Conservation (phyloP, 2,113 vertebrate genomes). For the Ageneiosus marmoratus region DNA sequence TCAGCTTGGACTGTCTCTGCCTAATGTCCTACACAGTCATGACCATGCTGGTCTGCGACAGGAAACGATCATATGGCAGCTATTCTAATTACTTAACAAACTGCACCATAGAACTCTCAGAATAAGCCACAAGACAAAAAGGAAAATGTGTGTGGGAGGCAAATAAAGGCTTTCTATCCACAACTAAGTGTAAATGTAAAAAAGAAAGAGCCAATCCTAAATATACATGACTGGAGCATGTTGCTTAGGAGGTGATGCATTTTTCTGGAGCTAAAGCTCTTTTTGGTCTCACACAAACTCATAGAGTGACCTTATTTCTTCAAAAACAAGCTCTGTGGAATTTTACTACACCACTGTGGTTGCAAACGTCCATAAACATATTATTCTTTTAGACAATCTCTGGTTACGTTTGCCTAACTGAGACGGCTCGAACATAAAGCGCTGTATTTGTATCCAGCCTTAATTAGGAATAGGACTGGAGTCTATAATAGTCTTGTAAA, state of each 20-base stretch:
- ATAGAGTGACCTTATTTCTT: conserved; percentile 52
- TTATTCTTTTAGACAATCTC: conserved; percentile 56
- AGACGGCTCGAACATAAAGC: conserved; percentile 49
- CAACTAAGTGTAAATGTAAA: conserved; percentile 58
- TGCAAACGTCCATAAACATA: conserved; percentile 55
- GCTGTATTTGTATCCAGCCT: conserved; percentile 63
- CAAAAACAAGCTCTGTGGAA: conserved; percentile 52
- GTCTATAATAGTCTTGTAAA: conserved; percentile 68
- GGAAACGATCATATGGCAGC: conserved; percentile 63
- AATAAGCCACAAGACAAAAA: conserved; percentile 63
- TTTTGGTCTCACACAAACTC: conserved; percentile 54
- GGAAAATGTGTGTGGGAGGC: conserved; percentile 33
- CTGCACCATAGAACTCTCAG: conserved; percentile 57
- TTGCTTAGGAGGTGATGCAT: conserved; percentile 45
- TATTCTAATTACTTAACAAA: conserved; percentile 67
- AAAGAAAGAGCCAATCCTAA: conserved; percentile 57
- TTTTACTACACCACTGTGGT: conserved; percentile 58
- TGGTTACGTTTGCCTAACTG: conserved; percentile 57
- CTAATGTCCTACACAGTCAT: conserved; percentile 60
- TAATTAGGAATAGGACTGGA: conserved; percentile 65
- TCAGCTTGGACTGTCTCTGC: neutral
- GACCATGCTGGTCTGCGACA: conserved; percentile 48
- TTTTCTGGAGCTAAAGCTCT: conserved; percentile 39
- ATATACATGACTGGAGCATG: conserved; percentile 61
- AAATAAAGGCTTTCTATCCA: conserved; percentile 62